Evolutionary conservation across 2,113 vertebrate genomes (phyloP).

Genomic region (Cyanoliseus patagonus): DNA sequence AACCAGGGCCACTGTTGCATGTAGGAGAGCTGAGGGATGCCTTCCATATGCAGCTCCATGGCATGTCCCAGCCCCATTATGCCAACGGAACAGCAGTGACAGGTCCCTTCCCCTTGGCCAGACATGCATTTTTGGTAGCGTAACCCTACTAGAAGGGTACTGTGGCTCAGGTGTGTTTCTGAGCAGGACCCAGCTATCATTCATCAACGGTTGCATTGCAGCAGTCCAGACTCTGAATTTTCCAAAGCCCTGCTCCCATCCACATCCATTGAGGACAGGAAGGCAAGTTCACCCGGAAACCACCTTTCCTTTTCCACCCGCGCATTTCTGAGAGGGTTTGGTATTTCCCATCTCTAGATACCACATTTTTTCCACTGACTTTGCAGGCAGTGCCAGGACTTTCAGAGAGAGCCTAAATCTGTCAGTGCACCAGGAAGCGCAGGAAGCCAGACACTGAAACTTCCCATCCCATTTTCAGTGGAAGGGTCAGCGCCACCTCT

Average conservation of each 20-base stretch:
- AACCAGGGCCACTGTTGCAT: not conserved
- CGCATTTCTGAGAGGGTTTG: not conserved
- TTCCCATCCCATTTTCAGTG: constrained; percentile 20
- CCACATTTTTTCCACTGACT: constrained; percentile 51
- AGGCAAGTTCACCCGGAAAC: constrained; percentile 38
- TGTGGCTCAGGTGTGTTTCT: not conserved
- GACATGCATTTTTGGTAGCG: not conserved
- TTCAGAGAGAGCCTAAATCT: constrained; percentile 37
- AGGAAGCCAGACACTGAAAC: constrained; percentile 33
- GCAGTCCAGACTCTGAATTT: not conserved
- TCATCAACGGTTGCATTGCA: not conserved
- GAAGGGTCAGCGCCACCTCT: constrained; percentile 8
- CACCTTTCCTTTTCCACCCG: constrained; percentile 44
- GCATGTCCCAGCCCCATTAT: fast-evolving
- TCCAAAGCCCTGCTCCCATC: not conserved
- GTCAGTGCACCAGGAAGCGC: constrained; percentile 17
- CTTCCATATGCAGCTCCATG: not conserved
- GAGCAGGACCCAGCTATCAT: not conserved
- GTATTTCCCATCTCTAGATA: constrained; percentile 56
- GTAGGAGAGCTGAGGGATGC: not conserved
- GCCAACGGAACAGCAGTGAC: not conserved
- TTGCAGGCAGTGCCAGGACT: not conserved
- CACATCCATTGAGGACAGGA: not conserved
- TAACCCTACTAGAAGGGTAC: not conserved
- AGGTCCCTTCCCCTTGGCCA: not conserved